Percentiles rank a stretch among this genome's conserved stretches.
phyloP scores from a whole-genome alignment of 2,797 vertebrate species.

The Coregonus ussuriensis region DNA sequence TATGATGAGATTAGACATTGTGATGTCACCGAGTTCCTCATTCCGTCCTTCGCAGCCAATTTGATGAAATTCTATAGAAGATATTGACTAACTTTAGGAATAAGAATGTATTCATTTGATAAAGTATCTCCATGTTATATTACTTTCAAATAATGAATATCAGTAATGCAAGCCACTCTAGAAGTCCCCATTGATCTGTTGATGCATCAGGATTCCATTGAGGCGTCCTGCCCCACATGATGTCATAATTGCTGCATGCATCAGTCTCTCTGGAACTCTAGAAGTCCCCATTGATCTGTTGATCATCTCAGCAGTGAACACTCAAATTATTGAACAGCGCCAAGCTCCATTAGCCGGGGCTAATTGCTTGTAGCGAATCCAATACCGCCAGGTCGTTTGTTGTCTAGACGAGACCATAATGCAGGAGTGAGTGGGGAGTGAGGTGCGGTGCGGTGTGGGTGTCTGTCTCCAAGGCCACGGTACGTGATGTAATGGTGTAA shows the following conservation, averaged over 20 bases:
- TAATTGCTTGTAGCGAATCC: conserved; percentile 53
- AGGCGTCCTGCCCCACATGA: too few species aligned
- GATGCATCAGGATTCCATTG: too few species aligned
- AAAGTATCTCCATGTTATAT: too few species aligned
- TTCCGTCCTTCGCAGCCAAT: background rate
- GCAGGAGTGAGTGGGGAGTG: conserved; percentile 36
- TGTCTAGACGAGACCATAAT: conserved; percentile 30
- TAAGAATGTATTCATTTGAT: too few species aligned
- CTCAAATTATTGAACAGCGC: conserved; percentile 20
- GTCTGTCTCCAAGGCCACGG: conserved; percentile 36
- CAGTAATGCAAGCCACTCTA: too few species aligned
- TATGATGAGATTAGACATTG: background rate
- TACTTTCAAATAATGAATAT: too few species aligned
- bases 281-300: conserved; percentile 41
- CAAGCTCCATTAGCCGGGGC: conserved; percentile 39
- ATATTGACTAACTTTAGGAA: too few species aligned
- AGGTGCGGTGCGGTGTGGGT: background rate
- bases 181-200: too few species aligned
- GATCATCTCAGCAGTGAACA: conserved; percentile 45
- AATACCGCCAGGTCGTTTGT: conserved; percentile 20
- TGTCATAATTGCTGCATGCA: background rate
- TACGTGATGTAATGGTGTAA: conserved; percentile 39
- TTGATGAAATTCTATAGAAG: background rate
- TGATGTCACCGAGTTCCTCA: background rate
- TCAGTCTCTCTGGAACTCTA: conserved; percentile 22